Conservation (phyloP, 2,888 invertebrate species). For the Siphlonurus alternatus region DNA sequence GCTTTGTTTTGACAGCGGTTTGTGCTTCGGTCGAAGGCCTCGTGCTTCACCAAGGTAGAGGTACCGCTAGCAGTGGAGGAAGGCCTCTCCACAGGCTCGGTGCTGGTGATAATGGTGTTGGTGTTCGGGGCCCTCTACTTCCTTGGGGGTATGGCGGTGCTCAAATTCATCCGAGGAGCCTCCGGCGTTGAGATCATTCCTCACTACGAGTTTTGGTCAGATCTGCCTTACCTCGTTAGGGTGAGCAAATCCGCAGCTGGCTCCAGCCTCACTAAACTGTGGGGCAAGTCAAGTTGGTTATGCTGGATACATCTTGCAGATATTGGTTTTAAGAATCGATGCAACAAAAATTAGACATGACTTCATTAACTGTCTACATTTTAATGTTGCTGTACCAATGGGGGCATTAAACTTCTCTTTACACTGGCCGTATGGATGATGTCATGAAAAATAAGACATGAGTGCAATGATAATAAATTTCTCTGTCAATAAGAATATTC, state of each 20-base stretch:
- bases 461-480: too few relatives aligned
- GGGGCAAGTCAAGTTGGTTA: too few relatives aligned
- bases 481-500: too few relatives aligned
- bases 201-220: conserved; percentile 54
- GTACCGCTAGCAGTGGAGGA: background rate
- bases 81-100: conserved; percentile 41
- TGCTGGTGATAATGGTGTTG: conserved; percentile 44
- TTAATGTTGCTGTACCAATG: too few relatives aligned
- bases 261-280: background rate
- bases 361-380: too few relatives aligned
- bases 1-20: background rate
- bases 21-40: background rate
- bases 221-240: conserved; percentile 47
- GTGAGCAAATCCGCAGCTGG: conserved; percentile 29
- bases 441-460: too few relatives aligned
- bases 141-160: conserved; percentile 43
- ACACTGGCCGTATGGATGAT: too few relatives aligned
- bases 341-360: too few relatives aligned
- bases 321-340: background rate
- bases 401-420: too few relatives aligned
- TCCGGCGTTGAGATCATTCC: conserved; percentile 56
- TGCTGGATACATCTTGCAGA: background rate
- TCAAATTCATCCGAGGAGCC: conserved; percentile 51
- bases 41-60: background rate
- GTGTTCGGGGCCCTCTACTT: conserved; percentile 40